Percentiles rank a stretch among this genome's conserved stretches.
phyloP scores from a whole-genome alignment of 2,113 vertebrate genomes.

The Phylloscopus whistleri region DNA sequence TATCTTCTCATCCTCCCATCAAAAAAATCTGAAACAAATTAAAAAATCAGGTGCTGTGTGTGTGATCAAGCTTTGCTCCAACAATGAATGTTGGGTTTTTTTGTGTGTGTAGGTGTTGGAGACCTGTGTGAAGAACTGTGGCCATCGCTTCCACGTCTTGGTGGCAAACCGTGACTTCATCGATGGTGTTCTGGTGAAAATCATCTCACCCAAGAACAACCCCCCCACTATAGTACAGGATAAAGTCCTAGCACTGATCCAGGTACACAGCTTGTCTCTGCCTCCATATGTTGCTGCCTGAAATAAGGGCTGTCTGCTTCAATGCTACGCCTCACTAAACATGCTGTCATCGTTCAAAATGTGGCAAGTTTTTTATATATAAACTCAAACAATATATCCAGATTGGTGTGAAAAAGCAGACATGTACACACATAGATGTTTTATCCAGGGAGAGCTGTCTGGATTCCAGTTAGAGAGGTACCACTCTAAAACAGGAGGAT shows the following conservation, averaged over 20 bases:
- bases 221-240: conserved; percentile 97
- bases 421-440: background rate
- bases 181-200: conserved; percentile 93
- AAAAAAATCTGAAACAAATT: background rate
- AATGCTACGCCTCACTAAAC: background rate
- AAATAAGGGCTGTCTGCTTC: conserved; percentile 19
- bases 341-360: conserved; percentile 8
- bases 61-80: background rate
- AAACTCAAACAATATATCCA: conserved; percentile 15
- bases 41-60: background rate
- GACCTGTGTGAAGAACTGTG: conserved; percentile 99
- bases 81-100: background rate
- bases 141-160: conserved; percentile 93
- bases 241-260: conserved; percentile 95
- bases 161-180: conserved; percentile 96
- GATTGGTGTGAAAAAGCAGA: background rate
- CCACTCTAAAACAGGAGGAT: background rate
- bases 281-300: conserved; percentile 9
- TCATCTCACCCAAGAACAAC: conserved; percentile 96
- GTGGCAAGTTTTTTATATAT: background rate
- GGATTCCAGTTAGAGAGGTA: background rate
- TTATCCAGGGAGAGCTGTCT: background rate
- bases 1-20: background rate
- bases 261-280: conserved; percentile 77
- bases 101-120: conserved; percentile 84